A percentile compares a stretch with the other conserved stretches of the same genome.
Conservation (phyloP, 2,113 vertebrate species). For the Petromus typicus region DNA sequence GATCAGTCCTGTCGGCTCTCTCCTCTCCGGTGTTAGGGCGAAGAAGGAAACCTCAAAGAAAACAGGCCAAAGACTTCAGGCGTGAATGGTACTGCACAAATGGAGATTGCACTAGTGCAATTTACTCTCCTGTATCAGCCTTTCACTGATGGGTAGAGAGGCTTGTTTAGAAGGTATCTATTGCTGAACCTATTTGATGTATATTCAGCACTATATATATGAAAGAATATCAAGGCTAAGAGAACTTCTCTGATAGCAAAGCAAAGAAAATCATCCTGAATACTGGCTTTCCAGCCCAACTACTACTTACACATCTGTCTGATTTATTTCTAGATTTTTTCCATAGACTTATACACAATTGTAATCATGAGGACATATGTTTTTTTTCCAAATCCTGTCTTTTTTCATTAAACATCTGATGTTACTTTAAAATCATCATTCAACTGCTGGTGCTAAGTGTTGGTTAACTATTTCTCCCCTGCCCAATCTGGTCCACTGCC, state of each 20-base stretch:
- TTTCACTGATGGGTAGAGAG: not conserved
- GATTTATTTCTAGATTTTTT: constrained; percentile 11
- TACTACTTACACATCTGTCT: not conserved
- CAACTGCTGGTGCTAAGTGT: not conserved
- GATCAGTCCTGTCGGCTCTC: not conserved
- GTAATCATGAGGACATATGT: not conserved
- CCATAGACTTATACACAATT: not conserved
- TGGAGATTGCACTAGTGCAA: not conserved
- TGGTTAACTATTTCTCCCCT: constrained; percentile 6
- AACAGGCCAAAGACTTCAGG: not conserved
- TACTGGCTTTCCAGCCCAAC: not conserved
- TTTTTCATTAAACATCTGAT: not conserved
- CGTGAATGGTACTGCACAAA: too few species aligned
- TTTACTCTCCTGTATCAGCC: not conserved
- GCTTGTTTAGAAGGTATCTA: not conserved
- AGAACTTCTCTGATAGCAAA: constrained; percentile 17
- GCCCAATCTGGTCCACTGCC: not conserved
- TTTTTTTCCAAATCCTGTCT: not conserved
- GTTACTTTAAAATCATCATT: constrained; percentile 4
- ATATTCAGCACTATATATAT: not conserved
- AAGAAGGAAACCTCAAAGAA: not conserved
- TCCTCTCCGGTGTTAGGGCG: not conserved
- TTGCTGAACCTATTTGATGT: not conserved
- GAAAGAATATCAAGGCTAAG: constrained; percentile 1
- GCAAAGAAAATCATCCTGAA: constrained; percentile 34